phyloP scores from a whole-genome alignment of 37 sponge, comb jelly and placozoan species.

The Beroe ovata region DNA sequence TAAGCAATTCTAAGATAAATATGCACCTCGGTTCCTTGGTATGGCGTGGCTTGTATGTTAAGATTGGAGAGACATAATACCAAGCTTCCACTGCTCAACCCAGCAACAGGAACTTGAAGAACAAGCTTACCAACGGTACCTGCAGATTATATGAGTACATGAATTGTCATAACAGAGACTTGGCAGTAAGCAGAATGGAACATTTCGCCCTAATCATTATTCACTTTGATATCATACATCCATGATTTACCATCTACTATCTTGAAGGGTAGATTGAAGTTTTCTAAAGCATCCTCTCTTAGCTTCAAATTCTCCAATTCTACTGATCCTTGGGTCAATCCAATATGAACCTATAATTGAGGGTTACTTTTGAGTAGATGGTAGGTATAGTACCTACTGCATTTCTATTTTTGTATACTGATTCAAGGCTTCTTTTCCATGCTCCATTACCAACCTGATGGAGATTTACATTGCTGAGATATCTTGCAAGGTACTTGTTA shows the following conservation, averaged over 20 bases:
- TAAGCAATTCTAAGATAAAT: no score
- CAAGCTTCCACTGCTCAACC: conserved; percentile 12
- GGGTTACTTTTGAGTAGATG: no score
- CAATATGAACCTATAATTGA: conserved; percentile 35
- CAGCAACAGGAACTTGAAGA: conserved; percentile 39
- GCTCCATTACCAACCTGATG: conserved; percentile 58
- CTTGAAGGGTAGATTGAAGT: conserved; percentile 56
- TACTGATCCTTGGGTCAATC: conserved; percentile 57
- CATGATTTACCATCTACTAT: conserved; percentile 36
- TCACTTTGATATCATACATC: no score
- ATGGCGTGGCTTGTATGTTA: conserved; percentile 38
- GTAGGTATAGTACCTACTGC: no score
- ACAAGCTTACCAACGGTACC: conserved; percentile 46
- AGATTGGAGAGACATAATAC: conserved; percentile 47
- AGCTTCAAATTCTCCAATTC: conserved; percentile 46
- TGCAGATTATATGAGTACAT: no score
- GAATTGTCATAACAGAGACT: no score
- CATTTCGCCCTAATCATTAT: no score
- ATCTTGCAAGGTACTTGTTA: conserved; percentile 63
- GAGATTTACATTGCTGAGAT: conserved; percentile 52
- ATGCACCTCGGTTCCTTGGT: conserved; percentile 34
- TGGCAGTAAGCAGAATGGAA: no score
- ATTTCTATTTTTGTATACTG: no score
- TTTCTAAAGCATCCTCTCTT: conserved; percentile 61
- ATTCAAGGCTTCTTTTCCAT: no score